These are phyloP conservation scores for Habroteleia sp. DNA, from an alignment of 2,888 invertebrate genomes.

Conservation along the genomic window DNA sequence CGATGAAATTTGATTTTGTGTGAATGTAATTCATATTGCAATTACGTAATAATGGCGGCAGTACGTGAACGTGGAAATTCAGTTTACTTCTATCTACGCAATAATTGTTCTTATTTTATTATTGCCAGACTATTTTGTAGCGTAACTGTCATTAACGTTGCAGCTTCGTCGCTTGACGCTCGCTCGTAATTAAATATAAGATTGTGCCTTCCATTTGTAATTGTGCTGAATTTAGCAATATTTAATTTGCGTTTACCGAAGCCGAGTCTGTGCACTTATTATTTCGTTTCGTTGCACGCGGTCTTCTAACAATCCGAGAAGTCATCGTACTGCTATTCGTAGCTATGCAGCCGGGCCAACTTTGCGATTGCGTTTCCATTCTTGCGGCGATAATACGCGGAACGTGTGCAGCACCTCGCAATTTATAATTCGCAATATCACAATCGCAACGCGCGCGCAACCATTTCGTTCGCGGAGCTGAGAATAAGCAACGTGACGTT, in stretches of 20 bases:
- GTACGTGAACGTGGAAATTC: slow-evolving; percentile 58
- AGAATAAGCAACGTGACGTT: slow-evolving; percentile 70
- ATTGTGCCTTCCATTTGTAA: slow-evolving; percentile 74
- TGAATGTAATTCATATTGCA: slow-evolving; percentile 56
- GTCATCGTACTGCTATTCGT: slow-evolving; percentile 60
- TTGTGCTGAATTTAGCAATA: slow-evolving; percentile 77
- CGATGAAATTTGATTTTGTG: slow-evolving; percentile 56
- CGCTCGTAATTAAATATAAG: slow-evolving; percentile 77
- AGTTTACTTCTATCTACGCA: slow-evolving; percentile 63
- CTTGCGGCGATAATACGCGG: slow-evolving; percentile 70
- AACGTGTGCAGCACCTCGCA: slow-evolving; percentile 65
- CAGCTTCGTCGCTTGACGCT: slow-evolving; percentile 67
- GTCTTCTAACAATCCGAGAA: slow-evolving; percentile 59
- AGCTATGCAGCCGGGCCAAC: slow-evolving; percentile 61
- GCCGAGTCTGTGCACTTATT: slow-evolving; percentile 64
- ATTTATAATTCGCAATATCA: slow-evolving; percentile 65
- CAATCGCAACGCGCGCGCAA: slow-evolving; percentile 66
- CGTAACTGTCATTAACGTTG: slow-evolving; percentile 76
- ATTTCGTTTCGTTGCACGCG: slow-evolving; percentile 65
- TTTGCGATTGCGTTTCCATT: slow-evolving; percentile 73
- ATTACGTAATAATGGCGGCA: slow-evolving; percentile 61
- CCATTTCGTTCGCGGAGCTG: slow-evolving; percentile 67
- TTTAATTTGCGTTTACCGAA: slow-evolving; percentile 72
- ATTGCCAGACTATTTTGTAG: slow-evolving; percentile 70
- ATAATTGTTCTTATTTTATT: slow-evolving; percentile 72